Conservation (phyloP, 2,888 invertebrate species). For the Amphiduros pacificus region DNA sequence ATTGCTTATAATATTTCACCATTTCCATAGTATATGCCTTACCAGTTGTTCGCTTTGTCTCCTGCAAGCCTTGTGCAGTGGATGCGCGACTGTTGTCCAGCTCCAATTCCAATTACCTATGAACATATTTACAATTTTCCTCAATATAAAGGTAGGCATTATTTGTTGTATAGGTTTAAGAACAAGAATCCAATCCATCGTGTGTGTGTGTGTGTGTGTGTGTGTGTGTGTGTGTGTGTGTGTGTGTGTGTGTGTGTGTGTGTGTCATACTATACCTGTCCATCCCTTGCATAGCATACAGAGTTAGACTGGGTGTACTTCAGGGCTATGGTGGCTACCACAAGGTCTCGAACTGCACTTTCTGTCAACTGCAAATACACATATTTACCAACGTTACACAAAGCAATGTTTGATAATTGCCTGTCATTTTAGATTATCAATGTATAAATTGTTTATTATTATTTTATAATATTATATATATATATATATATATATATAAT, state of each 20-base stretch:
- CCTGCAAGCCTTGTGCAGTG: conserved; percentile 97
- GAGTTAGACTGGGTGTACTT: conserved; percentile 99
- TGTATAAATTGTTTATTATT: too few relatives aligned
- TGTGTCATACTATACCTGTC: conserved; percentile 66
- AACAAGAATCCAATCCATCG: too few relatives aligned
- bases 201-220: too few relatives aligned
- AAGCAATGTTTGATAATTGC: background rate
- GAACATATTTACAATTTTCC: too few relatives aligned
- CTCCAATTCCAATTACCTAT: conserved; percentile 94
- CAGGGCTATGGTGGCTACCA: conserved; percentile 92
- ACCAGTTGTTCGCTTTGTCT: conserved; percentile 96
- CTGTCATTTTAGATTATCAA: background rate
- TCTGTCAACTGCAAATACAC: conserved; percentile 72
- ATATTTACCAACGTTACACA: background rate
- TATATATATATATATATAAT: too few relatives aligned
- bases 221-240: too few relatives aligned
- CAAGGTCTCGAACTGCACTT: conserved; percentile 81
- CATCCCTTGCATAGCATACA: conserved; percentile 93
- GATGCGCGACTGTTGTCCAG: conserved; percentile 98
- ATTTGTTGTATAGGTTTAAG: too few relatives aligned
- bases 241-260: too few relatives aligned
- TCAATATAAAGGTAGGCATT: too few relatives aligned
- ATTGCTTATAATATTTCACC: too few relatives aligned
- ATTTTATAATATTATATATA: too few relatives aligned
- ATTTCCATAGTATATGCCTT: conserved; percentile 32